Conservation (phyloP, 2,113 vertebrate genomes). For the Macquaria ambigua region DNA sequence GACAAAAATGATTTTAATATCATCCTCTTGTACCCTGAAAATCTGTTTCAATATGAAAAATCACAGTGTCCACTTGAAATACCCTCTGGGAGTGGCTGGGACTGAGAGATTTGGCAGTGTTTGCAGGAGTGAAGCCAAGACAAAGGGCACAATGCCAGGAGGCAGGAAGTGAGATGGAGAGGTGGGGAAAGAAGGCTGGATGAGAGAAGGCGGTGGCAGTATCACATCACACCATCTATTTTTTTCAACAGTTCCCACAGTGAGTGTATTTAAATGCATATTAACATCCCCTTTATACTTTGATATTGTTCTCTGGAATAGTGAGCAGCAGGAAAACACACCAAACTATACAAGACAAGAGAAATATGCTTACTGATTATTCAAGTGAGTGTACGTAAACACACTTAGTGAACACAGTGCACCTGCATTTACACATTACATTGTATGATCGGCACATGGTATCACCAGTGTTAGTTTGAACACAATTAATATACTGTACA, state of each 20-base stretch:
- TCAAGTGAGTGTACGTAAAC: not conserved
- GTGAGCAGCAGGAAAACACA: constrained; percentile 37
- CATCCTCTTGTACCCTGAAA: constrained; percentile 8
- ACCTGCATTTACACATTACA: constrained; percentile 26
- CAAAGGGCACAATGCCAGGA: not conserved
- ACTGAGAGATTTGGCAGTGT: constrained; percentile 62
- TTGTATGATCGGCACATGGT: not conserved
- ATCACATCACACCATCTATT: not conserved
- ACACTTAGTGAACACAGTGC: constrained; percentile 8
- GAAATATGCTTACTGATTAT: not conserved
- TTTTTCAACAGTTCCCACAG: not conserved
- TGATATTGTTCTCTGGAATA: constrained; percentile 12
- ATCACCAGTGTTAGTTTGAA: not conserved
- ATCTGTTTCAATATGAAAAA: constrained; percentile 15
- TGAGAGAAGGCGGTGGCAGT: not conserved
- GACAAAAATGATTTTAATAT: not conserved
- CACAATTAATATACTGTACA: not conserved
- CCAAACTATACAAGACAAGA: not conserved
- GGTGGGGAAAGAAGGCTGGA: not conserved
- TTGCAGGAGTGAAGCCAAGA: constrained; percentile 30
- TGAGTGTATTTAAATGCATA: not conserved
- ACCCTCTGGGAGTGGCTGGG: not conserved
- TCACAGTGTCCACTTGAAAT: constrained; percentile 47
- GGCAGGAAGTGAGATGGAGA: not conserved
- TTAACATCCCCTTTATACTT: constrained; percentile 3